Conservation (phyloP, 2,888 invertebrate genomes). For the Himalopsyche anomala region DNA sequence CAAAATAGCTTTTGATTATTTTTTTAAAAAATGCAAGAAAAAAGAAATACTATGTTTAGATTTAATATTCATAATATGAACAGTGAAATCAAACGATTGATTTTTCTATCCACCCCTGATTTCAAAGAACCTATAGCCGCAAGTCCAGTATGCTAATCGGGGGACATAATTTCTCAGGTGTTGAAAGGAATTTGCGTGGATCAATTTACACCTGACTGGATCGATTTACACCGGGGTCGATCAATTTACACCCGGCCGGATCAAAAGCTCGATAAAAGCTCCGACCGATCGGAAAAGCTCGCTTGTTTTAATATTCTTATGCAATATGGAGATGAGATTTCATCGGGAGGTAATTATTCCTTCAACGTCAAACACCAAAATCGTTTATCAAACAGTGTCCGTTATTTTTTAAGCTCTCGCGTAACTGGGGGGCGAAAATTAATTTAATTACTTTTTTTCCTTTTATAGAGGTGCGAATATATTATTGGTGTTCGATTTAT, state of each 20-base stretch:
- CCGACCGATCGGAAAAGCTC: not conserved
- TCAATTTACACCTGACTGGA: constrained; percentile 52
- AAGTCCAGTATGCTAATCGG: constrained; percentile 43
- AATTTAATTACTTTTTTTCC: constrained; percentile 10
- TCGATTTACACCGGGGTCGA: constrained; percentile 39
- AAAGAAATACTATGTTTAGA: too few relatives aligned
- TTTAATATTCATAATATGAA: too few relatives aligned
- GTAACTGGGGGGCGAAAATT: not conserved
- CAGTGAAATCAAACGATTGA: too few relatives aligned
- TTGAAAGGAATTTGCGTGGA: constrained; percentile 53
- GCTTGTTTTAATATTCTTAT: constrained; percentile 1
- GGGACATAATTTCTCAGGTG: constrained; percentile 41
- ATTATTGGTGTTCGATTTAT: not conserved
- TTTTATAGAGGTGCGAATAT: constrained; percentile 10
- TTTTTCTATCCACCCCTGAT: not conserved
- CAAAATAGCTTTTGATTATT: too few relatives aligned
- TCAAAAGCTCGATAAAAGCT: constrained; percentile 42
- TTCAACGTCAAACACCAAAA: constrained; percentile 19
- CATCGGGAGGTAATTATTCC: constrained; percentile 35
- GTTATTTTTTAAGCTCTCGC: not conserved
- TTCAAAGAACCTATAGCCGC: not conserved
- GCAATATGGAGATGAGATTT: not conserved
- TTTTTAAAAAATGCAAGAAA: too few relatives aligned
- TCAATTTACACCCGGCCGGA: constrained; percentile 39
- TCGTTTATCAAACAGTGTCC: constrained; percentile 17